These are phyloP conservation scores for Perizoma flavofasciatum DNA, from an alignment of 2,888 invertebrate species.

Conservation along the genomic window DNA sequence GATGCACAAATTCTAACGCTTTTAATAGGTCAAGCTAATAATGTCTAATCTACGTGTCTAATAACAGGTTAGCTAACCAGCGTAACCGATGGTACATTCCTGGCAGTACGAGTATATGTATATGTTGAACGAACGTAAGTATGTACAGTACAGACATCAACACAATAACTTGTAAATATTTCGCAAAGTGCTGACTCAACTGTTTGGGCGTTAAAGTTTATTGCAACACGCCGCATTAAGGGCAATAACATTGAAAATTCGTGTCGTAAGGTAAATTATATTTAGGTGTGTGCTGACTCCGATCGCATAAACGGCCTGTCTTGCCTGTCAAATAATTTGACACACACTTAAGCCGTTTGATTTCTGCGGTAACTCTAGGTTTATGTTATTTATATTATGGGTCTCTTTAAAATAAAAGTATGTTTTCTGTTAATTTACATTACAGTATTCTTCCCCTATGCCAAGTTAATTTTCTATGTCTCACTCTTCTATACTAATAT, in stretches of 20 bases:
- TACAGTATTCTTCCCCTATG: too few relatives aligned
- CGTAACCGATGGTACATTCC: neutral
- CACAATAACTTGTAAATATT: constrained; percentile 34
- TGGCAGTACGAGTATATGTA: neutral
- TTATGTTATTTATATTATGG: too few relatives aligned
- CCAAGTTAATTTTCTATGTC: too few relatives aligned
- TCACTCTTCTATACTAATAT: too few relatives aligned
- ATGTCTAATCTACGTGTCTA: constrained; percentile 1
- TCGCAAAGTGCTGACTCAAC: constrained; percentile 41
- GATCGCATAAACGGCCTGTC: constrained; percentile 16
- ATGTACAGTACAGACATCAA: constrained; percentile 11
- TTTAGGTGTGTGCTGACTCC: constrained; percentile 5
- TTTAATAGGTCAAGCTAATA: constrained; percentile 8
- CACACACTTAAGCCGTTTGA: too few relatives aligned
- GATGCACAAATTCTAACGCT: constrained; percentile 1
- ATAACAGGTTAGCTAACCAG: neutral
- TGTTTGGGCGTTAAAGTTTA: constrained; percentile 31
- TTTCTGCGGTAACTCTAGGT: too few relatives aligned
- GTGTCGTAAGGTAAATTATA: constrained; percentile 27
- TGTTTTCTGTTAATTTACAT: too few relatives aligned
- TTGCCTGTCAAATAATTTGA: neutral
- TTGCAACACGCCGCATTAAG: constrained; percentile 35
- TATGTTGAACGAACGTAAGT: constrained; percentile 1
- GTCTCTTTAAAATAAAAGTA: too few relatives aligned
- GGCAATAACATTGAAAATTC: constrained; percentile 35